phyloP scores from a whole-genome alignment of 2,113 vertebrate species.

The Aramus guarauna region DNA sequence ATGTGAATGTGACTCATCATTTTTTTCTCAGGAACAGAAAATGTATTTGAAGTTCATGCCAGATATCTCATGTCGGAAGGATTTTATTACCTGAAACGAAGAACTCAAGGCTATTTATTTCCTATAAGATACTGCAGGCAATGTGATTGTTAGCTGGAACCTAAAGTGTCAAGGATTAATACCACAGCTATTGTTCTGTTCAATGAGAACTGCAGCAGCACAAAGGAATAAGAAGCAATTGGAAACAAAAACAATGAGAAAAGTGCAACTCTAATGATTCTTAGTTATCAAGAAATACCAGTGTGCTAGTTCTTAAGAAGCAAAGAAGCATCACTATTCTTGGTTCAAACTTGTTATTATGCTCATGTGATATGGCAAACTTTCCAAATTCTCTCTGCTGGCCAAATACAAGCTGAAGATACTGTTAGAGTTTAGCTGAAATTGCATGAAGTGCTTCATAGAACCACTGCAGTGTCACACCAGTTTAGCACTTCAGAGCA shows the following conservation, averaged over 20 bases:
- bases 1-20: neutral
- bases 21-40: conserved; percentile 16
- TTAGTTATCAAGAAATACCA: neutral
- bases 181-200: neutral
- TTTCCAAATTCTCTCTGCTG: neutral
- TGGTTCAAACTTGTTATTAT: neutral
- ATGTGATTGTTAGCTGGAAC: neutral
- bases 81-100: neutral
- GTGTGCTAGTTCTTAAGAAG: neutral
- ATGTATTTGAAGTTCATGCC: neutral
- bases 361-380: neutral
- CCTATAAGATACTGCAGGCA: neutral
- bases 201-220: neutral
- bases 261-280: neutral
- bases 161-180: neutral
- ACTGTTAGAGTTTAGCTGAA: neutral
- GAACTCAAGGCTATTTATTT: neutral
- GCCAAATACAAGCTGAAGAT: neutral
- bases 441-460: neutral
- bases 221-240: neutral
- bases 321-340: neutral
- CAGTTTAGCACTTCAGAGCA: neutral
- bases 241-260: neutral
- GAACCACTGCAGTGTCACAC: neutral
- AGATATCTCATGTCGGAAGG: neutral